These are phyloP conservation scores for Agapornis roseicollis DNA, from an alignment of 2,113 vertebrate genomes.

Conservation along the genomic window DNA sequence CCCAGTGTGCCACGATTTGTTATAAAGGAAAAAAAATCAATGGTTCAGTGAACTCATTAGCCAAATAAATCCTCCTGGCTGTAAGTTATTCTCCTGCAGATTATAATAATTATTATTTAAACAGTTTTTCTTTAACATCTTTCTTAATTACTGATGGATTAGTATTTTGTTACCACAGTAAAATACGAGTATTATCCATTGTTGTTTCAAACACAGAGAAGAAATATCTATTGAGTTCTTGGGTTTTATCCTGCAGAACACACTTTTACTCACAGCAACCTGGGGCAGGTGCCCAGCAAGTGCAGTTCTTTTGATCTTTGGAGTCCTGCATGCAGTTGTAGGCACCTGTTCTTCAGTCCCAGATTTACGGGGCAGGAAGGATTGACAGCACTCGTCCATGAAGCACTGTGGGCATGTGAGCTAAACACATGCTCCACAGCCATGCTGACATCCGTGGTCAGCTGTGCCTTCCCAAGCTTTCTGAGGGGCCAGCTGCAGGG, in stretches of 20 bases:
- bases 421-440: accelerated
- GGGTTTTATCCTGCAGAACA: background rate
- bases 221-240: background rate
- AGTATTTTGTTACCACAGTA: background rate
- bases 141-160: conserved; percentile 26
- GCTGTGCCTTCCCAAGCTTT: accelerated
- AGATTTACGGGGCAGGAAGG: background rate
- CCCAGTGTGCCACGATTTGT: background rate
- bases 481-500: background rate
- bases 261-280: background rate
- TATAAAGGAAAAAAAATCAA: conserved; percentile 13
- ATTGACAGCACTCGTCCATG: accelerated
- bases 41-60: conserved; percentile 14
- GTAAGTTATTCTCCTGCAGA: background rate
- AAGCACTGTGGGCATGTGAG: accelerated
- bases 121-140: background rate
- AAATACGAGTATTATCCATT: background rate
- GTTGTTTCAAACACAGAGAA: background rate
- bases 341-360: background rate
- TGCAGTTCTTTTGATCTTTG: background rate
- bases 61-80: conserved; percentile 16
- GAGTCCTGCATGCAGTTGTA: background rate
- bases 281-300: background rate
- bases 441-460: accelerated
- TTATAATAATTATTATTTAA: conserved; percentile 6